A percentile compares a stretch with the other conserved stretches of the same genome.
phyloP scores from a whole-genome alignment of 2,797 vertebrate species.

The Mus caroli region DNA sequence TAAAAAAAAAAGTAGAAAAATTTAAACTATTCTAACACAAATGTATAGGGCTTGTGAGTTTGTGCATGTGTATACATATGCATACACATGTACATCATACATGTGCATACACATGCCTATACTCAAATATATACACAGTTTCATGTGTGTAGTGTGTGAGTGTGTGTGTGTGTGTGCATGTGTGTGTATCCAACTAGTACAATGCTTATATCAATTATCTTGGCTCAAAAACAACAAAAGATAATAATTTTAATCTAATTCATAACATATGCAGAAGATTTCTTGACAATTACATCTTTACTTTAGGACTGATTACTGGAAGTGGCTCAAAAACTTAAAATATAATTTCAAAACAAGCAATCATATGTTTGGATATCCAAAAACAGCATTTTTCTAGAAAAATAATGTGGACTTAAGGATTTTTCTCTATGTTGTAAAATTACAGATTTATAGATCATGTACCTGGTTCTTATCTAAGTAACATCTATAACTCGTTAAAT shows the following conservation, averaged over 20 bases:
- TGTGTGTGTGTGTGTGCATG: too few species aligned
- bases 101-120: not conserved
- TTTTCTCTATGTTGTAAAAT: not conserved
- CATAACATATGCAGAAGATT: slow-evolving; percentile 12
- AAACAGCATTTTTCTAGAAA: not conserved
- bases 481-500: not conserved
- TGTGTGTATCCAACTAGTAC: not conserved
- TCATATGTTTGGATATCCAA: not conserved
- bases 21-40: not conserved
- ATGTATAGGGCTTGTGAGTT: not conserved
- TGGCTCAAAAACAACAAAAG: slow-evolving; percentile 28
- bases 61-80: not conserved
- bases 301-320: slow-evolving; percentile 15
- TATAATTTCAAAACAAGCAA: not conserved
- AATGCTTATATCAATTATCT: not conserved
- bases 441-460: not conserved
- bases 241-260: slow-evolving; percentile 14
- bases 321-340: not conserved
- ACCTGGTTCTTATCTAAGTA: slow-evolving; percentile 11
- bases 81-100: not conserved
- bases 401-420: not conserved
- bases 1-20: not conserved
- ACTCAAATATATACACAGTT: not conserved
- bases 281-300: slow-evolving; percentile 12
- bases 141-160: too few species aligned